Conservation (phyloP, 2,888 invertebrate genomes). For the Hydropsyche betteni region DNA sequence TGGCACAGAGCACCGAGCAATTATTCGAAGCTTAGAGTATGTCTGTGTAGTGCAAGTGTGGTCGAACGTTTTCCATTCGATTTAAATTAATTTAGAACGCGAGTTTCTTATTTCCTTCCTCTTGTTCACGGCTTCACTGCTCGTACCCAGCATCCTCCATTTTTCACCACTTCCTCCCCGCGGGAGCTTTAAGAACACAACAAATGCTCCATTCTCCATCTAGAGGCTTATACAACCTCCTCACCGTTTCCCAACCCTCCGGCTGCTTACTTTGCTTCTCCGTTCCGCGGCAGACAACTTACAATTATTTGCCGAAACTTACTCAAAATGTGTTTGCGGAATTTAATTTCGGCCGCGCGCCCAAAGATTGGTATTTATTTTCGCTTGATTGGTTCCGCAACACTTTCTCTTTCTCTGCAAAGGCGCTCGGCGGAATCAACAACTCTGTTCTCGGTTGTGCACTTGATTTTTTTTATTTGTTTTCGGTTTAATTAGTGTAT, state of each 20-base stretch:
- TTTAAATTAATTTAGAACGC: slow-evolving; percentile 50
- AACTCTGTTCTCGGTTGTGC: neutral
- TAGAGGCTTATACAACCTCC: slow-evolving; percentile 45
- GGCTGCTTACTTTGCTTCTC: neutral
- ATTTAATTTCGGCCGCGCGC: slow-evolving; percentile 49
- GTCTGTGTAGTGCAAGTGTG: slow-evolving; percentile 32
- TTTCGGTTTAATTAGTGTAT: neutral
- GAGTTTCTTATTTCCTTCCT: slow-evolving; percentile 47
- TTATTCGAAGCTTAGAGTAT: slow-evolving; percentile 17
- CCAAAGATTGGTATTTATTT: slow-evolving; percentile 50
- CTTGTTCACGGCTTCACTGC: slow-evolving; percentile 41
- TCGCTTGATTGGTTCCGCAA: slow-evolving; percentile 49
- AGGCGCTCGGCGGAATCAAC: neutral
- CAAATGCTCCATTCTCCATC: slow-evolving; percentile 47
- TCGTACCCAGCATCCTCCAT: slow-evolving; percentile 36
- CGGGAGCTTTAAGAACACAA: slow-evolving; percentile 50
- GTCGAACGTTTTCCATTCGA: slow-evolving; percentile 48
- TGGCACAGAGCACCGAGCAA: neutral
- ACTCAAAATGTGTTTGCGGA: slow-evolving; percentile 52
- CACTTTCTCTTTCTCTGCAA: slow-evolving; percentile 33
- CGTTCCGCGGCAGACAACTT: slow-evolving; percentile 33
- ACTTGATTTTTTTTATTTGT: neutral
- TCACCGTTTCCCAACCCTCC: neutral
- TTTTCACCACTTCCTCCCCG: slow-evolving; percentile 43
- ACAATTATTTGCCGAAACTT: slow-evolving; percentile 50